Base-by-base conservation (phyloP, 2,797 vertebrate genomes). In the Tadarida brasiliensis region DNA sequence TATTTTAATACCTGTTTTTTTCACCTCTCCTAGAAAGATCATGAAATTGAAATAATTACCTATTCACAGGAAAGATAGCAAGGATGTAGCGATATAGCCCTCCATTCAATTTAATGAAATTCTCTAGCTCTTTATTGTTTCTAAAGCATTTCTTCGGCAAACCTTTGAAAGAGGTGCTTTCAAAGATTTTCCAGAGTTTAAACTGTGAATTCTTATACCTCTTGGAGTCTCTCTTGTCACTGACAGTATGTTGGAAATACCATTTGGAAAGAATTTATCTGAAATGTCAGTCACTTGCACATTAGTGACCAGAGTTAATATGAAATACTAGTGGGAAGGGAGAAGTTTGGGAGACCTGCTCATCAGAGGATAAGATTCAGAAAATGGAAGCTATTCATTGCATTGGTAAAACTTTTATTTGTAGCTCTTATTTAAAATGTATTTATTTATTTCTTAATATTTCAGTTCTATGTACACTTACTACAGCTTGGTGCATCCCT, bases 101-200 rank as follows among this genome's bases (percentile, higher is more conserved):
- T 93, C n/a, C 92, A 14, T 95, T 94, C 15, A 67, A n/a, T 35
- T n/a, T 57, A 95, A 17, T 49, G 5, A 96, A 87, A n/a, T 81
- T 68, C 9, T 91, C 22, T 67, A 71, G 39, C 1, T 82, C 39
- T 90, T 88, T 61, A 33, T 44, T 85, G 24, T 90, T 91, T 96
- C 61, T 61, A 94, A 63, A 95, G 11, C 28, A 78, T 86, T 35
- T 95, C 49, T 95, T 83, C 54, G 86, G 3, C 2, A 17, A 65
- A 86, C 2, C 12, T 17, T 12, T n/a, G 65, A 74, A 94, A 92
- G 57, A 44, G 30, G 28, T 88, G 24, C 88, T 94, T 88, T 44
- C 24, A 68, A 83, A 83, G 4, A 19, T 59, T 91, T 73, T 93
- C 73, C 17, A 10, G 7, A 90, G 56, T 76, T 93, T 61, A 86